These are phyloP conservation scores for Pachyuromys duprasi DNA, from an alignment of 2,797 vertebrate genomes.

Conservation along the genomic window DNA sequence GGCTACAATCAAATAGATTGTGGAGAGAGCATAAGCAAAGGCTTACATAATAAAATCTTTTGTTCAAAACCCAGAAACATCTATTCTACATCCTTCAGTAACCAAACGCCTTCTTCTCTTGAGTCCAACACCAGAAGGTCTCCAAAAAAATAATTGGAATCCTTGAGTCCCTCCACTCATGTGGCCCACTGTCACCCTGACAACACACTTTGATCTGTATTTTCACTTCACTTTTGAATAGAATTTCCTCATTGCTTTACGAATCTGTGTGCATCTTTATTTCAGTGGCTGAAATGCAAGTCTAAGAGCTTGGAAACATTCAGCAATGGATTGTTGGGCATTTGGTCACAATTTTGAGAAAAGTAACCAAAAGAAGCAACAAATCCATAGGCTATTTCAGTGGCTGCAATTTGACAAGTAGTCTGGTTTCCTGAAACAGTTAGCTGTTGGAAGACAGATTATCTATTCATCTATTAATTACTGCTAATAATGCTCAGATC, in stretches of 20 bases:
- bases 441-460: neutral
- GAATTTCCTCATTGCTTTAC: neutral
- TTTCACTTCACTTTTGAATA: neutral
- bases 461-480: neutral
- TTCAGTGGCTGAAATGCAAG: neutral
- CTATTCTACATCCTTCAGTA: neutral
- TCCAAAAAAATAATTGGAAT: neutral
- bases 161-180: no score
- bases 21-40: neutral
- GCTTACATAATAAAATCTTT: neutral
- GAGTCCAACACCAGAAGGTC: neutral
- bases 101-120: no score
- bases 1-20: neutral
- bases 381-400: neutral
- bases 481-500: neutral
- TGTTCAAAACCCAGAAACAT: neutral
- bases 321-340: neutral
- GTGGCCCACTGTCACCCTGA: neutral
- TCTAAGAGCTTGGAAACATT: neutral
- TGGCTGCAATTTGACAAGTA: neutral
- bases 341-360: neutral
- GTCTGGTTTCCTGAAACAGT: neutral
- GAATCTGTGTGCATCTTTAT: no score
- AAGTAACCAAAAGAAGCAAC: neutral
- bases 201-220: neutral